A percentile compares a stretch with the other conserved stretches of the same genome.
Conservation (phyloP, 2,113 vertebrate species). For the Xenopus laevis region DNA sequence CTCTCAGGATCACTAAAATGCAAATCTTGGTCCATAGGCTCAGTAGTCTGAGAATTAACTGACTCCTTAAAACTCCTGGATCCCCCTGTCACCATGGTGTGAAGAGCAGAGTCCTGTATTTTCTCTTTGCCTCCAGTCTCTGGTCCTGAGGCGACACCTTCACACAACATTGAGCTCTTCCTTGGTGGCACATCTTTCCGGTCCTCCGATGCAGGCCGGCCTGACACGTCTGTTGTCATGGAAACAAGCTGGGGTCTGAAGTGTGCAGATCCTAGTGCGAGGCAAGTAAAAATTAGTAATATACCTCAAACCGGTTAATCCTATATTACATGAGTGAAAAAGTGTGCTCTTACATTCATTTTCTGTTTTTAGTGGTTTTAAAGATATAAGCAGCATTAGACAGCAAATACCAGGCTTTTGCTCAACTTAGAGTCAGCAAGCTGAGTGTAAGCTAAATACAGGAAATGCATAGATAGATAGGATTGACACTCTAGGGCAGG, state of each 20-base stretch:
- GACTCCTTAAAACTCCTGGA: slow-evolving; percentile 62
- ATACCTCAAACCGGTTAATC: no score
- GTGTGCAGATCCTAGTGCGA: slow-evolving; percentile 21
- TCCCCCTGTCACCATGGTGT: slow-evolving; percentile 61
- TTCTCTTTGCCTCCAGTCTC: slow-evolving; percentile 67
- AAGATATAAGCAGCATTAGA: not conserved
- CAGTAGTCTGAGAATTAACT: slow-evolving; percentile 57
- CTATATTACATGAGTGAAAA: no score
- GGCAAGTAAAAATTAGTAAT: not conserved
- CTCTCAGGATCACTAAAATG: slow-evolving; percentile 59
- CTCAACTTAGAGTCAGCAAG: no score
- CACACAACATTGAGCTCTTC: slow-evolving; percentile 70
- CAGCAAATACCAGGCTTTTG: no score
- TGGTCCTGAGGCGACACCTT: slow-evolving; percentile 54
- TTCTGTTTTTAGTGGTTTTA: not conserved
- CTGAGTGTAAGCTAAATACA: no score
- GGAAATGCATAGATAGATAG: no score
- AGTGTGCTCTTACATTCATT: not conserved
- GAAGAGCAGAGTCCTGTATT: slow-evolving; percentile 50
- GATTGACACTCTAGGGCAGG: no score
- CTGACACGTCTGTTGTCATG: slow-evolving; percentile 86
- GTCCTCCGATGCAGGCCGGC: slow-evolving; percentile 78
- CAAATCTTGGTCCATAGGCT: slow-evolving; percentile 85
- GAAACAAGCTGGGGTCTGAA: slow-evolving; percentile 29
- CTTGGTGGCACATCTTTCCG: slow-evolving; percentile 71